Evolutionary conservation across 2,888 invertebrate species (phyloP).

Genomic region (Dexiosoma caninum): DNA sequence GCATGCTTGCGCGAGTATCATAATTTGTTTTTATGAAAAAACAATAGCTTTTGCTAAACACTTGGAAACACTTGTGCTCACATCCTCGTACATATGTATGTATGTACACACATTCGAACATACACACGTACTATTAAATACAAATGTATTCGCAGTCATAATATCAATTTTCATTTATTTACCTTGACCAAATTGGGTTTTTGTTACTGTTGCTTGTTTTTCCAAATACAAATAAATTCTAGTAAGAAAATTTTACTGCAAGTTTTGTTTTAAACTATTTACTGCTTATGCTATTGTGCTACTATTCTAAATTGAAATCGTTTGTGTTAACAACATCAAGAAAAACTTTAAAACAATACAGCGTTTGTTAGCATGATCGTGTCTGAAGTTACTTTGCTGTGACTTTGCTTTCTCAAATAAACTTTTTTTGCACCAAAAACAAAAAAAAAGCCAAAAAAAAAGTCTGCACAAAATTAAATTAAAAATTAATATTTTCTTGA

Average conservation of each 20-base stretch:
- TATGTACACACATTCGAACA: conserved; percentile 21
- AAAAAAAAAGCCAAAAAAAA: too few relatives aligned
- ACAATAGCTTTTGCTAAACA: conserved; percentile 29
- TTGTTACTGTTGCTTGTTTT: conserved; percentile 30
- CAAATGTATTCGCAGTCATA: conserved; percentile 54
- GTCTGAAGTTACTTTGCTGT: background rate
- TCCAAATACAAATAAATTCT: conserved; percentile 10
- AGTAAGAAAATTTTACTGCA: conserved; percentile 31
- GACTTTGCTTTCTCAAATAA: background rate
- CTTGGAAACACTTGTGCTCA: conserved; percentile 16
- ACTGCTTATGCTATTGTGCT: conserved; percentile 64
- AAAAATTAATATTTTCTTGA: background rate
- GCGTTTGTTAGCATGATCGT: background rate
- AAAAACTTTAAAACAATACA: background rate
- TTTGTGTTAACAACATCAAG: conserved; percentile 26
- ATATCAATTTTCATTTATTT: conserved; percentile 70
- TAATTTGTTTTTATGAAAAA: background rate
- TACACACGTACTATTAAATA: conserved; percentile 24
- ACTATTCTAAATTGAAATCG: conserved; percentile 35
- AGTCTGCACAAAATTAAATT: background rate
- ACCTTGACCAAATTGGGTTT: conserved; percentile 73
- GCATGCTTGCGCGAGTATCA: conserved; percentile 9
- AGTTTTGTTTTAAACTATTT: conserved; percentile 53
- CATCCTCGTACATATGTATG: background rate
- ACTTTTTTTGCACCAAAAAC: too few relatives aligned